Percentiles rank a stretch among this genome's conserved stretches.
phyloP scores from a whole-genome alignment of 2,113 vertebrate genomes.

The Chionis minor region DNA sequence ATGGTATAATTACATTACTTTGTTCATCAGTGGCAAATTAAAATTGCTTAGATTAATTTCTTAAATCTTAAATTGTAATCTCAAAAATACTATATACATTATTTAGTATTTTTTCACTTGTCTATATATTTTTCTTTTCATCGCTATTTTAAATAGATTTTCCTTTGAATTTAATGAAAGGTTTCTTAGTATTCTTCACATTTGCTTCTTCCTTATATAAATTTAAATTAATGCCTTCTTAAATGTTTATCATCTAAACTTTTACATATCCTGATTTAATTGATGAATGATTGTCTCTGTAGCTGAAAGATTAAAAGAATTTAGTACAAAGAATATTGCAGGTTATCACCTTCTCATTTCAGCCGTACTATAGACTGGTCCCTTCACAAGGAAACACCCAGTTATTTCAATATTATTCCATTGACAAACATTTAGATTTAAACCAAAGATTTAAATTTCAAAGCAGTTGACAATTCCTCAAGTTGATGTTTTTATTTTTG shows the following conservation, averaged over 20 bases:
- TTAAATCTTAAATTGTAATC: neutral
- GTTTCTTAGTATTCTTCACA: neutral
- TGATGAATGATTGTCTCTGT: neutral
- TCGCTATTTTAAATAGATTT: neutral
- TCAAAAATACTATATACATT: neutral
- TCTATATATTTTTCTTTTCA: neutral
- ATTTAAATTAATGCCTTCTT: neutral
- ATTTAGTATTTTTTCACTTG: neutral
- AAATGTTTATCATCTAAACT: neutral
- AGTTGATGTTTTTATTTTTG: neutral
- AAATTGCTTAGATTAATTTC: neutral
- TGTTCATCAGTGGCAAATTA: neutral
- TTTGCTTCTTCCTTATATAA: fast-evolving
- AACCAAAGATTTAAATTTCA: conserved; percentile 6
- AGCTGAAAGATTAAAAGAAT: neutral
- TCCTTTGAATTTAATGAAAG: neutral
- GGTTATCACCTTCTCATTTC: neutral
- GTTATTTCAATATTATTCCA: neutral
- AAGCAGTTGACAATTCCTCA: neutral
- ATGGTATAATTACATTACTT: neutral
- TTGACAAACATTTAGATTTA: neutral
- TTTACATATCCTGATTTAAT: neutral
- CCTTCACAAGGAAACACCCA: neutral
- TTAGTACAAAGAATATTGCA: neutral
- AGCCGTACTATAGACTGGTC: neutral